Evolutionary conservation across 2,113 vertebrate species (phyloP).

Genomic region (Gambusia holbrooki): DNA sequence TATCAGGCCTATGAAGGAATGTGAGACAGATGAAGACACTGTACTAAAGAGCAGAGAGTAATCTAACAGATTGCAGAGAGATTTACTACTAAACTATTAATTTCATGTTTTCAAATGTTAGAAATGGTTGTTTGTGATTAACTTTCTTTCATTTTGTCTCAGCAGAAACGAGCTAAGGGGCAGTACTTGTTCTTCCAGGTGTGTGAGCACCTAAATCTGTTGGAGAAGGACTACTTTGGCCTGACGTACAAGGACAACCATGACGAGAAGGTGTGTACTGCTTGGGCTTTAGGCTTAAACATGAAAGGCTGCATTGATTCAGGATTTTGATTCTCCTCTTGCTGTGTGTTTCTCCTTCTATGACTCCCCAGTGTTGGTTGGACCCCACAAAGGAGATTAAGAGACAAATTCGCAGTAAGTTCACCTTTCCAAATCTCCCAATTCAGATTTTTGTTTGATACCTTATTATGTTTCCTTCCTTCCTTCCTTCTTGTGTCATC

Average conservation of each 20-base stretch:
- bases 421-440: neutral
- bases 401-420: conserved; percentile 83
- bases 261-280: conserved; percentile 60
- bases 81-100: neutral
- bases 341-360: neutral
- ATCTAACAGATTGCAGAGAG: neutral
- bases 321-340: conserved; percentile 1
- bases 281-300: neutral
- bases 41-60: conserved; percentile 10
- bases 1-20: conserved; percentile 41
- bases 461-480: neutral
- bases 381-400: conserved; percentile 83
- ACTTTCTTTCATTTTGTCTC: neutral
- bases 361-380: conserved; percentile 77
- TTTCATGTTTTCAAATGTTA: neutral
- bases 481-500: no score
- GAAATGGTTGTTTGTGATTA: neutral
- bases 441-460: neutral
- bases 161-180: conserved; percentile 75
- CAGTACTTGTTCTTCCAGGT: conserved; percentile 76
- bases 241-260: conserved; percentile 66
- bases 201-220: conserved; percentile 74
- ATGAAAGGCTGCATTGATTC: neutral
- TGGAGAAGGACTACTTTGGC: conserved; percentile 79
- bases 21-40: conserved; percentile 32